A percentile compares a stretch with the other conserved stretches of the same genome.
These are phyloP conservation scores for Corydoras maculifer DNA, from an alignment of 2,113 vertebrate genomes.

Conservation along the genomic window DNA sequence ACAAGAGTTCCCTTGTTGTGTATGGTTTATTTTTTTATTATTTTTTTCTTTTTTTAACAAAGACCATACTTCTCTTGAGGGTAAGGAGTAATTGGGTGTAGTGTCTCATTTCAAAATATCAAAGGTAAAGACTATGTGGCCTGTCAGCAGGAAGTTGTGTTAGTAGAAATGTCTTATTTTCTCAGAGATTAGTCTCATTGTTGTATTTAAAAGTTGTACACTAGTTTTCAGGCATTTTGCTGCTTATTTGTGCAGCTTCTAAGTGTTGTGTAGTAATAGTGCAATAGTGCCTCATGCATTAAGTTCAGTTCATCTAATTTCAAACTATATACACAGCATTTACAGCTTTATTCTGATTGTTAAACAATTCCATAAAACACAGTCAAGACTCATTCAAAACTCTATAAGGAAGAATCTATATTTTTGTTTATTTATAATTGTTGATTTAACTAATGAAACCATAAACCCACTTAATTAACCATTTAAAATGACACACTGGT, in stretches of 20 bases:
- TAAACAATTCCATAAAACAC: too few relatives aligned
- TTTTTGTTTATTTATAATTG: too few relatives aligned
- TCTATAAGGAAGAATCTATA: too few relatives aligned
- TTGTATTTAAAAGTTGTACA: constrained; percentile 4
- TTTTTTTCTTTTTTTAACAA: background rate
- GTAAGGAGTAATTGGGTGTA: constrained; percentile 46
- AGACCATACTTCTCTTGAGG: constrained; percentile 43
- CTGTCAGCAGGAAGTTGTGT: constrained; percentile 39
- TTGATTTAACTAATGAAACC: too few relatives aligned
- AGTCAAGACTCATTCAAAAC: too few relatives aligned
- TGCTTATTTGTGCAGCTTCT: constrained; percentile 13
- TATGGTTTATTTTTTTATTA: constrained; percentile 12
- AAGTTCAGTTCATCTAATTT: too few relatives aligned
- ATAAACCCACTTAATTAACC: too few relatives aligned
- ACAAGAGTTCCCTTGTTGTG: constrained; percentile 13
- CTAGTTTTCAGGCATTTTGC: constrained; percentile 8
- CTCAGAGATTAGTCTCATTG: constrained; percentile 3
- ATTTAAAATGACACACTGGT: too few relatives aligned
- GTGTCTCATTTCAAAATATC: constrained; percentile 40
- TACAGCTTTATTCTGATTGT: too few relatives aligned
- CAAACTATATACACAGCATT: too few relatives aligned
- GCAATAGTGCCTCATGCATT: background rate
- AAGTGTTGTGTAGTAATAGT: too few relatives aligned
- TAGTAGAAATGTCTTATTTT: constrained; percentile 29
- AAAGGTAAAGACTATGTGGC: constrained; percentile 49